These are phyloP conservation scores for Brachyalestes nurse DNA, from an alignment of 2,797 vertebrate species.

Conservation along the genomic window DNA sequence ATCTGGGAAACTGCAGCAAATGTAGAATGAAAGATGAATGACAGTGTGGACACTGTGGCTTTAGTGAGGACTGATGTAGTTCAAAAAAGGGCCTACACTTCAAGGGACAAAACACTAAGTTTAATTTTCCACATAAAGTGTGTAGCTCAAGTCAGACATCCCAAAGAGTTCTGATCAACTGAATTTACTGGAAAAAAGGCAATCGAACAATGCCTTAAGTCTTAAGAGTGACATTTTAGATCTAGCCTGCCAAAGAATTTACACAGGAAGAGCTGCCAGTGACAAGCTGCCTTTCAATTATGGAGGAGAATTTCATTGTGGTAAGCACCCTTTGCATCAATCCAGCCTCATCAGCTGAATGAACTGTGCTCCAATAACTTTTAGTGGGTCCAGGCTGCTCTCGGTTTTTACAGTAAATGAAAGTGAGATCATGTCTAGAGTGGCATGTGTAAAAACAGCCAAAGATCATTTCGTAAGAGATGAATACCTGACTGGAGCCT, in stretches of 20 bases:
- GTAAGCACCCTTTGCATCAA: constrained; percentile 32
- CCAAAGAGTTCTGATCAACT: constrained; percentile 27
- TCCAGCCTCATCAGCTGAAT: constrained; percentile 28
- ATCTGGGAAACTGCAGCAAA: neutral
- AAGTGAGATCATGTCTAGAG: constrained; percentile 47
- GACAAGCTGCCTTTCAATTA: constrained; percentile 29
- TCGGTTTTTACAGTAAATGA: constrained; percentile 26
- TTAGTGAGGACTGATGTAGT: neutral
- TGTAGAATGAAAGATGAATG: constrained; percentile 13
- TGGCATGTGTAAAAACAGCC: constrained; percentile 15
- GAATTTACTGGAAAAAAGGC: constrained; percentile 43
- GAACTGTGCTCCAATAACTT: constrained; percentile 9
- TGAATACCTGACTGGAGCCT: neutral
- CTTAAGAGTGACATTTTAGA: constrained; percentile 39
- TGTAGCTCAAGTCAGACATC: constrained; percentile 38
- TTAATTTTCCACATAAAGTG: constrained; percentile 44
- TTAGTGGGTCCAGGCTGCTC: constrained; percentile 30
- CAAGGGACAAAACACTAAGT: constrained; percentile 18
- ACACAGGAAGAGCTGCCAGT: constrained; percentile 3
- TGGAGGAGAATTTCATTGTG: constrained; percentile 24
- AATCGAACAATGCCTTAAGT: constrained; percentile 32
- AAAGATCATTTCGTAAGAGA: neutral
- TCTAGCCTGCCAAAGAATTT: constrained; percentile 42
- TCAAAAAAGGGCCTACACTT: constrained; percentile 5
- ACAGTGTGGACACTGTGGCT: neutral